A percentile compares a stretch with the other conserved stretches of the same genome.
Evolutionary conservation across 92 coral and sea anemone genomes (phyloP).

Genomic region (Phenganax stokvisi): DNA sequence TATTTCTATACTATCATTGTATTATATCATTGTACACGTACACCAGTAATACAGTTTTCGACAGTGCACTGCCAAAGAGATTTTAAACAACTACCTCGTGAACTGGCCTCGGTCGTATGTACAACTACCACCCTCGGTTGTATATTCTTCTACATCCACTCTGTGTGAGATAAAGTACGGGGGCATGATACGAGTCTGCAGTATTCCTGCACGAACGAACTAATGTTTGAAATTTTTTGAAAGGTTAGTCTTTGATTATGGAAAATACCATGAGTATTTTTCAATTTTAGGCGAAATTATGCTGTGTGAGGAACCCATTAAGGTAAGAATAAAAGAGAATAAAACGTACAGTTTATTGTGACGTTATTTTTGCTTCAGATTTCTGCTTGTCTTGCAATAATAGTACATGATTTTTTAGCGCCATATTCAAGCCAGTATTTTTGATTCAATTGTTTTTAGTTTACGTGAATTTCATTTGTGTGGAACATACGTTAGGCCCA

Average conservation of each 20-base stretch:
- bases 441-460: no score
- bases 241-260: constrained; percentile 20
- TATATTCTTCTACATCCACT: no score
- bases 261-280: constrained; percentile 27
- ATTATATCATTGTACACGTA: not conserved
- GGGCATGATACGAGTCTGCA: constrained; percentile 17
- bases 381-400: not conserved
- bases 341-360: not conserved
- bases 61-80: not conserved
- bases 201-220: constrained; percentile 39
- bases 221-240: constrained; percentile 34
- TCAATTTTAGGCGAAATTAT: constrained; percentile 49
- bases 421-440: no score
- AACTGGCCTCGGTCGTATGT: no score
- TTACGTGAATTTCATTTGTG: no score
- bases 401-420: no score
- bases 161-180: no score
- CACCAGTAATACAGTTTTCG: no score
- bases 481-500: no score
- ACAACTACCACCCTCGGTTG: no score
- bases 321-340: constrained; percentile 62
- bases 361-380: not conserved
- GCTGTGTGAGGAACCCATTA: constrained; percentile 98
- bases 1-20: not conserved
- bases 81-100: no score